phyloP scores from a whole-genome alignment of 1,140 invertebrate species.

The Caerostris darwini region DNA sequence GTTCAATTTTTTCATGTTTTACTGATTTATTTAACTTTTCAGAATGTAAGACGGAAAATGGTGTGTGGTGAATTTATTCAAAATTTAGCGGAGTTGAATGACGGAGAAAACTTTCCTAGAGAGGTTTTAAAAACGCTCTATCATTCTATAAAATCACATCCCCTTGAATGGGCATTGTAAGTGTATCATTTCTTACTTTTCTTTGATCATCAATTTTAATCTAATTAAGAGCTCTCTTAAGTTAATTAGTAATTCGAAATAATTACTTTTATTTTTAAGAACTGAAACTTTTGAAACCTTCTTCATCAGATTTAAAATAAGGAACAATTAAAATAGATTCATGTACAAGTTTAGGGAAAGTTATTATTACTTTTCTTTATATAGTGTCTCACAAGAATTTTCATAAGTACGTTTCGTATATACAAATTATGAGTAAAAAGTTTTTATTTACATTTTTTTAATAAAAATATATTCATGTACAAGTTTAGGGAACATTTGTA shows the following conservation, averaged over 20 bases:
- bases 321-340: no score
- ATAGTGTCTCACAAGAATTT: background rate
- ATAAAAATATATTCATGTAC: background rate
- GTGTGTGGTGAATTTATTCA: slow-evolving; percentile 98
- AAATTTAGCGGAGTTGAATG: slow-evolving; percentile 96
- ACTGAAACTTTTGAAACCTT: no score
- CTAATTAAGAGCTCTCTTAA: no score
- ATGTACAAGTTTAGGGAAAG: no score
- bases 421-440: background rate
- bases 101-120: slow-evolving; percentile 96
- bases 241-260: no score
- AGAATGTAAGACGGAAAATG: slow-evolving; percentile 95
- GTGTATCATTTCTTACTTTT: background rate
- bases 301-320: no score
- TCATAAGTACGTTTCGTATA: background rate
- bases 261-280: no score
- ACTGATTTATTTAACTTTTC: slow-evolving; percentile 73
- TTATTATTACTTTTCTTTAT: no score
- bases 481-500: no score
- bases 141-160: slow-evolving; percentile 95
- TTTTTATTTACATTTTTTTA: background rate
- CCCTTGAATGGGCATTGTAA: slow-evolving; percentile 91
- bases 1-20: background rate
- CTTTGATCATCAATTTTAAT: no score
- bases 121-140: slow-evolving; percentile 96